Base-by-base conservation (phyloP, 2,888 invertebrate genomes). In the Campoletis raptor region DNA sequence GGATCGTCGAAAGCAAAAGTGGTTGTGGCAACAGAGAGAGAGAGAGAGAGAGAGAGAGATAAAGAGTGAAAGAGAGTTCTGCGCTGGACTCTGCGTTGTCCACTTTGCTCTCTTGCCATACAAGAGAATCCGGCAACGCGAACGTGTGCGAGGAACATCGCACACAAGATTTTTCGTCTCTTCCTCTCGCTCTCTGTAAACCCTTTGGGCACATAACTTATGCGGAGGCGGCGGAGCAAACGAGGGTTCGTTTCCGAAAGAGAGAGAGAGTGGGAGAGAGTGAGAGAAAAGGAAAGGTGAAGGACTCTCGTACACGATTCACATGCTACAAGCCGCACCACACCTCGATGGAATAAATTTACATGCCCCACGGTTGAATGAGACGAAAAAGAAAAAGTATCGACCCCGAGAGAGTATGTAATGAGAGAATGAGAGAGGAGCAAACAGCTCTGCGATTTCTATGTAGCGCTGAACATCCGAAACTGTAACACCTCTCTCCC, bases 321-420 rank as follows among this genome's bases (percentile, higher is more conserved):
- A 90, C 89, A 87, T 86, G 88, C 79, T 88, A 91, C 90, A 89
- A 85, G 89, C 89, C 87, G 90, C 89, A 92, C 91, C 92, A 91
- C 93, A 91, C 93, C 93, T 93, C 91, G 87, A 86, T 88, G 89
- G 92, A 93, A 93, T 93, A 93, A 93, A 93, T 93, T 93, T 93
- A 91, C 93, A 93, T 93, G 90, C 89, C 85, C 89, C 90, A 84
- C 87, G 87, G 85, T 81, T 87, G 89, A 89, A 89, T 89, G 89
- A 89, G 88, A 72, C 73, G 72, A 84, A 73, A 86, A 84, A 61
- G 69, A 42, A 54, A 57, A 73, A 45, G 61, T 45, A 67, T 70
- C 69, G 76, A 64, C 18, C 37, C 37, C 54, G 76, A 76, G 83
- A 85, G 86, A 87, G 79, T 70, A 77, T 83, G 88, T 85, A 87